Evolutionary conservation across 1,140 invertebrate species (phyloP), one percentile per base, ranked within the genome.

Genomic region (Lycorma delicatula): DNA sequence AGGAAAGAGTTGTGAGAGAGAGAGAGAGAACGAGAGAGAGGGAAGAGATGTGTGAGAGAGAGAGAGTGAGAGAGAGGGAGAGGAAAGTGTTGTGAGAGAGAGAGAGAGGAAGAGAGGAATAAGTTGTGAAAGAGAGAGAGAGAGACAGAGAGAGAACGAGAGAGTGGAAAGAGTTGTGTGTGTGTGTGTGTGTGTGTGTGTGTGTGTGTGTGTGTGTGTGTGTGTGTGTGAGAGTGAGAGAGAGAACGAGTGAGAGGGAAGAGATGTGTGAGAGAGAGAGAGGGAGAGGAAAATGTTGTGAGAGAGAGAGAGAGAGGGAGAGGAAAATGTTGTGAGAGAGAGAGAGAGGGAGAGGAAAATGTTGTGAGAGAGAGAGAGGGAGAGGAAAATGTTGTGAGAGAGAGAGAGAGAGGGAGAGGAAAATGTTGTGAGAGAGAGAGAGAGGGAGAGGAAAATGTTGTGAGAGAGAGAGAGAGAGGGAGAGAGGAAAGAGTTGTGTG

Each of bases 281-380:
- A 49, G 47, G 16, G 47, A 49, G 47, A 26, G 47, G 23, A 22
- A 26, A 22, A 49, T 11, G 23, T 11, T 20, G 47, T 20, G 47
- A 49, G 47, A 49, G 47, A 49, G 47, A 49, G 47, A 49, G 47
- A 49, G 47, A 49, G 47, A 49, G 47, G 16, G 47, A 49, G 47
- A 49, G 47, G 23, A 22, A 49, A 22, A 49, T 11, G 23, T 11
- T 20, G 47, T 20, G 47, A 49, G 47, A 49, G 47, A 49, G 47
- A 49, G 47, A 49, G 47, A 49, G 47, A 49, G 47, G 23, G 47
- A 49, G 47, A 49, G 47, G 23, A 22, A 49, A 22, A 49, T 6
- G 13, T n/a, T 7, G 29, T 7, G 47, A 49, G 47, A 49, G 47
- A 49, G 47, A 49, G 47, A 49, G 47, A 49, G 31, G 31, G 31